Evolutionary conservation across 2,797 vertebrate species (phyloP).

Genomic region (Pempheris klunzingeri): DNA sequence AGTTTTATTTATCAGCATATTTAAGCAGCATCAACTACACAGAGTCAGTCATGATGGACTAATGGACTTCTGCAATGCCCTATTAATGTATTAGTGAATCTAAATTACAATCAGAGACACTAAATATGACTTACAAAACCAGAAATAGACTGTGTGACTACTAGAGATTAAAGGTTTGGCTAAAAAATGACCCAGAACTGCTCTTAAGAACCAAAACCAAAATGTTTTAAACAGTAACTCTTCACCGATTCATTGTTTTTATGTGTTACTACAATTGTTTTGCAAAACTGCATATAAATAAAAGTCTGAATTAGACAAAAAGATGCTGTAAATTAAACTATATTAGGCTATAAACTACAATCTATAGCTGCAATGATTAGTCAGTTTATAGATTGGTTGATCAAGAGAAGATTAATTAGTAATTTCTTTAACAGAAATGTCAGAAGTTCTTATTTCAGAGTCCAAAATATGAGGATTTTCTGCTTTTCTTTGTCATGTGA

Average conservation of each 20-base stretch:
- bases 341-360: background rate
- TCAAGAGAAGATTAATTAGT: background rate
- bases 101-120: background rate
- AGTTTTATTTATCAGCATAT: background rate
- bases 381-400: background rate
- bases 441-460: background rate
- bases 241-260: background rate
- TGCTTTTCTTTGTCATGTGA: background rate
- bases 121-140: background rate
- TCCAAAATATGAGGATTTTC: background rate
- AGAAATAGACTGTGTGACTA: background rate
- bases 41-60: background rate
- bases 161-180: background rate
- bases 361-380: background rate
- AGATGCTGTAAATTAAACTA: background rate
- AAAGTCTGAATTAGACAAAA: background rate
- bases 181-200: background rate
- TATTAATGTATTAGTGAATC: rapidly evolving
- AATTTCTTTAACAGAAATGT: background rate
- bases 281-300: too few species aligned
- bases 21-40: background rate
- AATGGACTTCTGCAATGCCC: background rate
- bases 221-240: background rate
- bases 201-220: background rate
- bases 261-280: background rate